Base-by-base conservation (phyloP, 2,888 invertebrate genomes). In the Blera fallax region DNA sequence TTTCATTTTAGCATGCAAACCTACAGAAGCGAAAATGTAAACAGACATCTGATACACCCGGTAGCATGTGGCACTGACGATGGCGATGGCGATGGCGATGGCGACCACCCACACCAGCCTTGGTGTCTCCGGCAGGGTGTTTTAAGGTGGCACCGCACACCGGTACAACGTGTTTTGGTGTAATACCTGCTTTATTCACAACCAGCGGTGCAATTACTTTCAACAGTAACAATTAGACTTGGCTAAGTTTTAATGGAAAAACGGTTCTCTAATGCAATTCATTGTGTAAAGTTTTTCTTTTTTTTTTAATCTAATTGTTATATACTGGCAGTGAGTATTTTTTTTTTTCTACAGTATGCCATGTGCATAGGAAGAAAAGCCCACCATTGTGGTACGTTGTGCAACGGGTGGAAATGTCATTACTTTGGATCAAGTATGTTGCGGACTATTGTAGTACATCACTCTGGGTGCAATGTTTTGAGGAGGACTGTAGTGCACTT, bases 41-140 rank as follows among this genome's bases (percentile, higher is more conserved):
- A 85, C 80, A 85, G 76, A 67, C 81, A 77, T 77, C 50, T 67
- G 81, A 85, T 85, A 81, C 77, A 56, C 65, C 69, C 37, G 67
- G 69, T 54, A 85, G 27, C 24, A 21, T 69, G 48, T 69, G 74
- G 74, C 37, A 54, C 14, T 32, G 60, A 5, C 34, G 2, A 11
- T 18, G 48, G 14, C n/a, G n/a, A n/a, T 2, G 52, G 8, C 24
- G 60, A 62, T 2, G 52, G 8, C 24, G 60, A 62, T 2, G 52
- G 8, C 24, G 60, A 62, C 73, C 73, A 62, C 60, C 60, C 50
- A 62, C 60, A 62, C 48, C 40, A 70, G 32, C 21, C 24, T 40
- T 43, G 64, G 24, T 72, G 37, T 27, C 27, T 45, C 18, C 43
- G 24, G 14, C n/a, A n/a, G 64, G 16, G 40, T 27, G 24, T n/a